Evolutionary conservation across 1,140 invertebrate species (phyloP).

Genomic region (Drosophila mojavensis): DNA sequence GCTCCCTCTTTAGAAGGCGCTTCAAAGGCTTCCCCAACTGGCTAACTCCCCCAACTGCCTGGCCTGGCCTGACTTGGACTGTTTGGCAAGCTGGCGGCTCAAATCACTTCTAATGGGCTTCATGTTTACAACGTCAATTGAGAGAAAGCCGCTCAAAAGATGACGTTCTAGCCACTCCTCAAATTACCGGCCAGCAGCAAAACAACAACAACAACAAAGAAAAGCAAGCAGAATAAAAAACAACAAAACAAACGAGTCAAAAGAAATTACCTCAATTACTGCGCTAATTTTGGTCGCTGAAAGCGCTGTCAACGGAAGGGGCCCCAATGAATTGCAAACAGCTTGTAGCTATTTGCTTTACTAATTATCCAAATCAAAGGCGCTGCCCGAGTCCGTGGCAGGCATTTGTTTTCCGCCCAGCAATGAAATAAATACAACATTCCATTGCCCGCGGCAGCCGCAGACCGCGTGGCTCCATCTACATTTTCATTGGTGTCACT

Average conservation of each 20-base stretch:
- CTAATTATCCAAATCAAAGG: conserved; percentile 79
- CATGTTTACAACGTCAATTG: conserved; percentile 83
- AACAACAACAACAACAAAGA: neutral
- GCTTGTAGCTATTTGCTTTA: conserved; percentile 80
- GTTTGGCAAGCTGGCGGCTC: conserved; percentile 59
- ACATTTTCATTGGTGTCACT: conserved; percentile 75
- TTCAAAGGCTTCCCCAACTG: conserved; percentile 68
- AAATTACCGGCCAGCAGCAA: conserved; percentile 46
- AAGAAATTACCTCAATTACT: conserved; percentile 78
- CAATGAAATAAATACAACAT: conserved; percentile 80
- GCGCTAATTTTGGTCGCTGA: conserved; percentile 54
- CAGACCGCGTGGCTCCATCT: conserved; percentile 47
- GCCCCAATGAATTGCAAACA: conserved; percentile 64
- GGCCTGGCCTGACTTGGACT: neutral
- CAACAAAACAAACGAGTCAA: conserved; percentile 15
- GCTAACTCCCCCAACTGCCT: conserved; percentile 17
- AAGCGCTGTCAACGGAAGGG: conserved; percentile 41
- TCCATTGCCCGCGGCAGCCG: conserved; percentile 56
- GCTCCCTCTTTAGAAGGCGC: conserved; percentile 23
- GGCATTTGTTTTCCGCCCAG: conserved; percentile 49
- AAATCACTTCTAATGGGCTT: conserved; percentile 83
- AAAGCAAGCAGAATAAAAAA: conserved; percentile 9
- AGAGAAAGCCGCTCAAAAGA: conserved; percentile 74
- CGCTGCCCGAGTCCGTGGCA: conserved; percentile 3
- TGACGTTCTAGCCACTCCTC: conserved; percentile 50